A percentile compares a stretch with the other conserved stretches of the same genome.
Evolutionary conservation across 92 coral and sea anemone species (phyloP).

Genomic region (Porites divaricata): DNA sequence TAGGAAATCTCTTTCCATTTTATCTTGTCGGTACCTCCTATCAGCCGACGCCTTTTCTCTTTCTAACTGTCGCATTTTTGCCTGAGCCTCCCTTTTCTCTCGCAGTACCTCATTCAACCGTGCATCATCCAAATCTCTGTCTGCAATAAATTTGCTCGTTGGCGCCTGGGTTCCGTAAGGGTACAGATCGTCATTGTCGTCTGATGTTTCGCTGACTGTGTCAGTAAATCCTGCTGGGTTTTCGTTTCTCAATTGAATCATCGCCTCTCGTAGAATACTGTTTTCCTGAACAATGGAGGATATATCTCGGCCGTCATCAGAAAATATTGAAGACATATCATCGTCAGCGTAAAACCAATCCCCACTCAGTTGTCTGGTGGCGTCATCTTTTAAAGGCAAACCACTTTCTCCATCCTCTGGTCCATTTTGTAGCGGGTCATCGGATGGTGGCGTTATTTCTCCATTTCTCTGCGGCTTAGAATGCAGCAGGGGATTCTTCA

Average conservation of each 20-base stretch:
- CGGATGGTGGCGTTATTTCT: not conserved
- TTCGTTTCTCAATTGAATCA: slow-evolving; percentile 57
- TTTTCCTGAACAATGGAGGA: slow-evolving; percentile 47
- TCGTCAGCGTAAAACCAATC: slow-evolving; percentile 41
- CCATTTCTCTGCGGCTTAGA: not conserved
- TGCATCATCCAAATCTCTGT: slow-evolving; percentile 68
- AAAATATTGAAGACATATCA: slow-evolving; percentile 72
- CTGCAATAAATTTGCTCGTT: slow-evolving; percentile 67
- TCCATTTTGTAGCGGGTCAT: not conserved
- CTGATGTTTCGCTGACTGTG: slow-evolving; percentile 82
- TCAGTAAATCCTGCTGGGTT: slow-evolving; percentile 56
- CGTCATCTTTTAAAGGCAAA: slow-evolving; percentile 7
- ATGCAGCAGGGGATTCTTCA: not conserved
- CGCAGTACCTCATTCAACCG: slow-evolving; percentile 59
- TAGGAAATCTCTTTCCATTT: slow-evolving; percentile 36
- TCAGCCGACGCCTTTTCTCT: slow-evolving; percentile 61
- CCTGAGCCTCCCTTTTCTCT: slow-evolving; percentile 73
- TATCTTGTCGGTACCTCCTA: slow-evolving; percentile 44
- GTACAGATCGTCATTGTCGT: slow-evolving; percentile 57
- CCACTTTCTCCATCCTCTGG: not conserved
- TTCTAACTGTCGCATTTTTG: slow-evolving; percentile 68
- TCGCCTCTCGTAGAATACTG: slow-evolving; percentile 59
- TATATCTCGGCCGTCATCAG: slow-evolving; percentile 74
- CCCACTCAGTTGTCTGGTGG: not conserved
- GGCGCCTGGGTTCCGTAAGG: slow-evolving; percentile 28